Conservation (phyloP, 2,888 invertebrate genomes). For the Hirtodrosophila trivittata region DNA sequence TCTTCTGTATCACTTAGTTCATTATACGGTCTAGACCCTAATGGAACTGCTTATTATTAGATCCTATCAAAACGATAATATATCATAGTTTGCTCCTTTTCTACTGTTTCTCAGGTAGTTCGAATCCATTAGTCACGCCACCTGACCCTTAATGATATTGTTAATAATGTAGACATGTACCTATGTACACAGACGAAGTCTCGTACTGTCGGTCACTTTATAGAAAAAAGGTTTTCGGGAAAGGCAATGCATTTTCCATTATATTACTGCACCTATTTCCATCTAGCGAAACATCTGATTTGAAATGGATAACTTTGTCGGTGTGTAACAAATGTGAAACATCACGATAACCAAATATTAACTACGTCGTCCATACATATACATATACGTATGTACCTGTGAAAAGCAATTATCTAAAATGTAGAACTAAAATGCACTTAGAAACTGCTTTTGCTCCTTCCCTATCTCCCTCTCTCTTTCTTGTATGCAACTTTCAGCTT, state of each 20-base stretch:
- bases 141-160: conserved; percentile 1
- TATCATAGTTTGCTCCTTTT: not conserved
- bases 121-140: conserved; percentile 29
- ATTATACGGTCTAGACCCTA: no score
- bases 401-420: no score
- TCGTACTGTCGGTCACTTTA: conserved; percentile 2
- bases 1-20: no score
- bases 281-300: conserved; percentile 41
- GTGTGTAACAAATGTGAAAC: conserved; percentile 13
- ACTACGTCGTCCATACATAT: conserved; percentile 1
- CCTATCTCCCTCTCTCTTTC: not conserved
- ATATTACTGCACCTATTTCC: not conserved
- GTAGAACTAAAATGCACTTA: conserved; percentile 1
- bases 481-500: conserved; percentile 2
- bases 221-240: not conserved
- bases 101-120: conserved; percentile 15
- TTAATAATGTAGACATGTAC: not conserved
- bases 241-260: conserved; percentile 1
- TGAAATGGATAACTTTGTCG: conserved; percentile 19
- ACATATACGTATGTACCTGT: no score
- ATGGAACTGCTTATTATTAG: not conserved
- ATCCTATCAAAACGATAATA: not conserved
- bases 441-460: conserved; percentile 2
- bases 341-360: conserved; percentile 4
- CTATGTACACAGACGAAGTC: not conserved